Evolutionary conservation across 2,797 vertebrate species (phyloP).

Genomic region (Eospalax fontanierii): DNA sequence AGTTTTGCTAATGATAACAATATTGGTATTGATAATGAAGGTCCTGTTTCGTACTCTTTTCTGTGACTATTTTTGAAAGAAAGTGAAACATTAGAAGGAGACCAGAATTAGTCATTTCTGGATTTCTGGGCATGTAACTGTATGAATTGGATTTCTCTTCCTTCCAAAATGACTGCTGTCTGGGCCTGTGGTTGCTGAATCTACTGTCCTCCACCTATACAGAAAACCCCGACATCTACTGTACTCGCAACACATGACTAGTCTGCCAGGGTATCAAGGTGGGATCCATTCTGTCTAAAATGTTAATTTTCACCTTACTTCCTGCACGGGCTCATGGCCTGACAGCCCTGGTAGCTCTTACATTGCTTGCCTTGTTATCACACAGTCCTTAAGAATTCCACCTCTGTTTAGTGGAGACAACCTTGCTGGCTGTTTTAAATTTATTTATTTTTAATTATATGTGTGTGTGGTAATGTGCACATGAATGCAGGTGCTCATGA

Average conservation of each 20-base stretch:
- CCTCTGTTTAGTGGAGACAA: too few species aligned
- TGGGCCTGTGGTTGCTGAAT: neutral
- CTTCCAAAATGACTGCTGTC: neutral
- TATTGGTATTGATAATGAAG: neutral
- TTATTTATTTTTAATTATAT: too few species aligned
- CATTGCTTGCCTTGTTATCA: neutral
- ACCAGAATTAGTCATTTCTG: neutral
- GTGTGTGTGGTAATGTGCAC: too few species aligned
- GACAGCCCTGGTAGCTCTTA: too few species aligned
- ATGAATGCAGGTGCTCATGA: too few species aligned
- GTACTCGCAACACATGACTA: neutral
- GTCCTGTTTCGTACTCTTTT: neutral
- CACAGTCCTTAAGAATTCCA: too few species aligned
- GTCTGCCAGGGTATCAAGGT: neutral
- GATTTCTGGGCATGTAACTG: neutral
- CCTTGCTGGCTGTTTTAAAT: too few species aligned
- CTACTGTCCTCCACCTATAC: neutral
- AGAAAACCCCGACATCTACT: neutral
- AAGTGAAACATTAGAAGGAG: neutral
- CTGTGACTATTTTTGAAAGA: neutral
- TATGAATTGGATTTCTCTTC: neutral
- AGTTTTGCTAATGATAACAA: neutral
- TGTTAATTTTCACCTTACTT: conserved; percentile 5
- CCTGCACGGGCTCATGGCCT: neutral
- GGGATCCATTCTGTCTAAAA: neutral